Conservation (phyloP, 2,113 vertebrate genomes). For the Triplophysa siluroides region DNA sequence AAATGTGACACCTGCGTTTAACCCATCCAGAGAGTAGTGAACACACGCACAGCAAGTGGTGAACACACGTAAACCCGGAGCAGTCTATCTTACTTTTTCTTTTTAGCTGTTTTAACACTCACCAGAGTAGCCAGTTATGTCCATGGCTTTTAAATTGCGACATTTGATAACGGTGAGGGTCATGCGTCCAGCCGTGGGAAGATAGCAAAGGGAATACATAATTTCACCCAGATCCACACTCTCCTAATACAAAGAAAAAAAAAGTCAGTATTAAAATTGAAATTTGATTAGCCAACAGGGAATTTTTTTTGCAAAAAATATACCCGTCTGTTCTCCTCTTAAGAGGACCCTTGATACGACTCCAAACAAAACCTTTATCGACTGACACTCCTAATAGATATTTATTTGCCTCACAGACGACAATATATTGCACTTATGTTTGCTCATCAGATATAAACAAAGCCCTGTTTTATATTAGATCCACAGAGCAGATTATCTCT, state of each 20-base stretch:
- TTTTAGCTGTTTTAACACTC: slow-evolving; percentile 35
- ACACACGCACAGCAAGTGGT: no score
- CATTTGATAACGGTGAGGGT: slow-evolving; percentile 98
- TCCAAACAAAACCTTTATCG: slow-evolving; percentile 8
- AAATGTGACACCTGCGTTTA: no score
- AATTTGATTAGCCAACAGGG: background rate
- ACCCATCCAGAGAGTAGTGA: no score
- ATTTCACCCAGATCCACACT: slow-evolving; percentile 97
- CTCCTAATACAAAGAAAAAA: slow-evolving; percentile 76
- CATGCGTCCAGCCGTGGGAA: slow-evolving; percentile 96
- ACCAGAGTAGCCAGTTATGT: slow-evolving; percentile 98
- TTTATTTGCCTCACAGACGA: background rate
- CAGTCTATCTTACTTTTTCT: background rate
- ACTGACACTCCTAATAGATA: background rate
- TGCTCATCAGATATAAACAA: slow-evolving; percentile 17
- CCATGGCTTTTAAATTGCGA: slow-evolving; percentile 99
- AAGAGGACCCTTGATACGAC: background rate
- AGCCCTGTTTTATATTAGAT: slow-evolving; percentile 13
- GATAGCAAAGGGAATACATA: slow-evolving; percentile 98
- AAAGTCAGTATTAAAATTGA: background rate
- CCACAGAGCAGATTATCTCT: background rate
- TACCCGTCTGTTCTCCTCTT: slow-evolving; percentile 5
- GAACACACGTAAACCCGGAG: no score
- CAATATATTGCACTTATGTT: slow-evolving; percentile 11
- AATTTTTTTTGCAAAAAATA: background rate